Percentiles rank a stretch among this genome's conserved stretches.
Conservation (phyloP, 2,797 vertebrate genomes). For the Lophotriccus pileatus region DNA sequence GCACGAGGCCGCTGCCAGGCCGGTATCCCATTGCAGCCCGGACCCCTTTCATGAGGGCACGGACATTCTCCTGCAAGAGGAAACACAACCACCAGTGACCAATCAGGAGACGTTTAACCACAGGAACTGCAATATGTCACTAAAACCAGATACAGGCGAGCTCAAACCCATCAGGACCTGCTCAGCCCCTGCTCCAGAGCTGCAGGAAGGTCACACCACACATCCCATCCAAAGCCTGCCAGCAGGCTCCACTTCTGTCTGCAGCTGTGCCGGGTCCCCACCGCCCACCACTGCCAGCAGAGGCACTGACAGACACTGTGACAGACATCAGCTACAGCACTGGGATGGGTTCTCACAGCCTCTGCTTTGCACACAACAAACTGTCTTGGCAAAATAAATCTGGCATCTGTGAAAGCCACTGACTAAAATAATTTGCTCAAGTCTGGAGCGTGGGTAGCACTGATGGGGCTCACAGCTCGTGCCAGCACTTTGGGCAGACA, state of each 20-base stretch:
- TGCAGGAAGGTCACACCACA: neutral
- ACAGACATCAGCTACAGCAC: neutral
- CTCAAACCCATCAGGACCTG: neutral
- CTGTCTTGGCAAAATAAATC: slow-evolving; percentile 24
- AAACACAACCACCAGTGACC: neutral
- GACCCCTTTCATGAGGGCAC: slow-evolving; percentile 89
- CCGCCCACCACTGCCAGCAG: neutral
- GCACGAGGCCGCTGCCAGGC: slow-evolving; percentile 74
- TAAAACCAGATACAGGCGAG: neutral
- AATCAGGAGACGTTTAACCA: neutral
- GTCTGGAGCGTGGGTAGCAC: slow-evolving; percentile 18
- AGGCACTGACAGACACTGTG: accelerated
- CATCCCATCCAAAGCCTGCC: neutral
- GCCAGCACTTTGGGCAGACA: slow-evolving; percentile 24
- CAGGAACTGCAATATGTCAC: neutral
- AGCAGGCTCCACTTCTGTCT: neutral
- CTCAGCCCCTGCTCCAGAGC: neutral
- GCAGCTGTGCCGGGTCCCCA: neutral
- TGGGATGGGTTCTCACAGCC: neutral
- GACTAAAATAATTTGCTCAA: slow-evolving; percentile 29
- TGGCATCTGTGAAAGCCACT: neutral
- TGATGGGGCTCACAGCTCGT: neutral
- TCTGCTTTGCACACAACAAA: slow-evolving; percentile 14
- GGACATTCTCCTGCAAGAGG: slow-evolving; percentile 85
- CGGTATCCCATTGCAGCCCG: slow-evolving; percentile 89